These are phyloP conservation scores for Florisuga fusca DNA, from an alignment of 2,797 vertebrate species.

Conservation along the genomic window DNA sequence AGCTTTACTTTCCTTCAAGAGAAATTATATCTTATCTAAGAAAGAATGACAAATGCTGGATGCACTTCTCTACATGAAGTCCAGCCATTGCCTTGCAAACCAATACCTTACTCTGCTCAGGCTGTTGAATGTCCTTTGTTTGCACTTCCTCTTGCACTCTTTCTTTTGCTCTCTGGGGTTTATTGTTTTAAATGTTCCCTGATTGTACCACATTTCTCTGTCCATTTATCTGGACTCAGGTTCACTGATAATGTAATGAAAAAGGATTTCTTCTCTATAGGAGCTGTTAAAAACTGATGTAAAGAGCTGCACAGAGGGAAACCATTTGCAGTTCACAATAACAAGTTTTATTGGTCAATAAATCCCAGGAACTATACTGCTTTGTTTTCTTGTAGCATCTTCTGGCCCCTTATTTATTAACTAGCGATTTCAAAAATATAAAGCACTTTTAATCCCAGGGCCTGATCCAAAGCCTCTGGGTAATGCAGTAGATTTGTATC, in stretches of 20 bases:
- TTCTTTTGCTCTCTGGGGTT: neutral
- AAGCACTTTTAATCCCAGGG: conserved; percentile 41
- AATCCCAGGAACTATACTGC: conserved; percentile 56
- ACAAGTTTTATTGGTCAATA: conserved; percentile 65
- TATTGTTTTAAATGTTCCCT: conserved; percentile 7
- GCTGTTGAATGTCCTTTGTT: conserved; percentile 6
- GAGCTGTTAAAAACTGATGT: conserved; percentile 53
- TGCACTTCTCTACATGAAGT: neutral
- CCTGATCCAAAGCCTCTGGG: conserved; percentile 15
- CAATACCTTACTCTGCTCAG: conserved; percentile 48
- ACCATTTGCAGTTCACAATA: conserved; percentile 60
- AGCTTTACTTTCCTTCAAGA: conserved; percentile 46
- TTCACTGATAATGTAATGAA: conserved; percentile 43
- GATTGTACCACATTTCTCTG: conserved; percentile 55
- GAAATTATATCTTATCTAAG: conserved; percentile 52
- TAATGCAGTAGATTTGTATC: neutral
- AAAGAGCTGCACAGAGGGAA: conserved; percentile 57
- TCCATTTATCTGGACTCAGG: conserved; percentile 50
- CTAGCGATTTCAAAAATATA: conserved; percentile 41
- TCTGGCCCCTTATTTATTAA: conserved; percentile 59
- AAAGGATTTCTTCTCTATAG: conserved; percentile 43
- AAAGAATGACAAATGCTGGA: conserved; percentile 52
- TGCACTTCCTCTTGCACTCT: neutral
- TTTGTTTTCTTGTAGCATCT: conserved; percentile 55
- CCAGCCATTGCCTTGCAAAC: conserved; percentile 14